Conservation (phyloP, 2,113 vertebrate genomes). For the Pluvianellus socialis region DNA sequence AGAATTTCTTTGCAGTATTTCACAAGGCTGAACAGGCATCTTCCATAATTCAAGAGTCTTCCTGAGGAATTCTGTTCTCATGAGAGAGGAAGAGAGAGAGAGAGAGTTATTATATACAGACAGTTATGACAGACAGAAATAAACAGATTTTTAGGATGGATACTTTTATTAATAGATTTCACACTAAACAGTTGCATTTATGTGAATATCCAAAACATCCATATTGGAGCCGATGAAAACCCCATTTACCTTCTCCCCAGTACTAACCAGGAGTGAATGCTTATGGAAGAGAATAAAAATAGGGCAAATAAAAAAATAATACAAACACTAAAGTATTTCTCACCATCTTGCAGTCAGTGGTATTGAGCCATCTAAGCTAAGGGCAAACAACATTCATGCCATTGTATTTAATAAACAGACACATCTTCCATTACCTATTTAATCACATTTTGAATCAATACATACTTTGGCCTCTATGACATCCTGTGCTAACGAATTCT, state of each 20-base stretch:
- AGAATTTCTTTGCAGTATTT: neutral
- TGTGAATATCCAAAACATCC: neutral
- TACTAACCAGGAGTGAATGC: neutral
- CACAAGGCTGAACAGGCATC: neutral
- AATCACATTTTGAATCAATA: neutral
- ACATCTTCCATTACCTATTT: neutral
- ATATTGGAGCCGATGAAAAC: neutral
- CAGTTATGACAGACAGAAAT: neutral
- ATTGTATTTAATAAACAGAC: neutral
- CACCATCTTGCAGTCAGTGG: neutral
- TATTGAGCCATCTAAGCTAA: neutral
- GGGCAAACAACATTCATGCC: neutral
- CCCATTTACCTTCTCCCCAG: neutral
- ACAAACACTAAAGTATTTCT: neutral
- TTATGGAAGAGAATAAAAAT: neutral
- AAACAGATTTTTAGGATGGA: neutral
- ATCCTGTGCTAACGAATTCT: neutral
- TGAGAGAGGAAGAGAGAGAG: neutral
- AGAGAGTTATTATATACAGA: neutral
- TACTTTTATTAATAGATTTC: neutral
- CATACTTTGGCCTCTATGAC: neutral
- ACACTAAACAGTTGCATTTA: neutral
- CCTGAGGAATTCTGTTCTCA: neutral
- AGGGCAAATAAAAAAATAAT: neutral
- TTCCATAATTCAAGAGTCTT: neutral